Base-by-base conservation (phyloP, 1,140 invertebrate species). In the Brachionus rubens region DNA sequence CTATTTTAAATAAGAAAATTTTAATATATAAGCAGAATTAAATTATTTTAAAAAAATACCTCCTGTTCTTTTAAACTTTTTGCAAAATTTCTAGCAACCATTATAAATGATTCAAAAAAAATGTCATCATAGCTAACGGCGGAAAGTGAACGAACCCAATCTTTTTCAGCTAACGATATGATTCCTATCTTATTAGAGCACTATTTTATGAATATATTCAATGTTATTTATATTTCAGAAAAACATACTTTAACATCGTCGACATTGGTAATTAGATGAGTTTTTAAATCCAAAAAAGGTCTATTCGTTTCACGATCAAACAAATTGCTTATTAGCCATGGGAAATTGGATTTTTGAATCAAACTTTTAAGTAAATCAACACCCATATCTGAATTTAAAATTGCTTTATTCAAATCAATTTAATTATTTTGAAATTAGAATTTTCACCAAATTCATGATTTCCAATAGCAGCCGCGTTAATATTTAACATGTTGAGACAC, bases 381-480 rank as follows among this genome's bases (percentile, higher is more conserved):
- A 12, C 93, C 93, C 86, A 93, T 93, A 88, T 95, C 92, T 94
- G 82, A 16, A 46, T 26, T 4, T 47, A 24, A 70, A 19, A 3
- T 10, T 19, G 36, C 36, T 19, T 30, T 21, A 54, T 26, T 16
- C 3, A 24, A 26, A 30, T 54, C 26, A 30, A 1, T 5, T 36
- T 36, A 19, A 12, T 46, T 30, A 3, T 30, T 50, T 6, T 41
- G 12, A 28, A 14, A 14, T 14, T 48, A 26, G 82, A 87, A 88
- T 85, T n/a, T n/a, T n/a, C n/a, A 93, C 92, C 92, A 87, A 95
- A 95, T 84, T 95, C 93, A 85, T 95, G 93, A 83, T 95, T 95
- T 36, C 93, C 93, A 84, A 90, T 92, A 5, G 93, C 91, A n/a
- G 92, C 91, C 84, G 91, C 93, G 79, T 91, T 88, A 0, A 91